Evolutionary conservation across 2,888 invertebrate species (phyloP), one percentile per base, ranked within the genome.

Genomic region (Stenotaenia linearis): DNA sequence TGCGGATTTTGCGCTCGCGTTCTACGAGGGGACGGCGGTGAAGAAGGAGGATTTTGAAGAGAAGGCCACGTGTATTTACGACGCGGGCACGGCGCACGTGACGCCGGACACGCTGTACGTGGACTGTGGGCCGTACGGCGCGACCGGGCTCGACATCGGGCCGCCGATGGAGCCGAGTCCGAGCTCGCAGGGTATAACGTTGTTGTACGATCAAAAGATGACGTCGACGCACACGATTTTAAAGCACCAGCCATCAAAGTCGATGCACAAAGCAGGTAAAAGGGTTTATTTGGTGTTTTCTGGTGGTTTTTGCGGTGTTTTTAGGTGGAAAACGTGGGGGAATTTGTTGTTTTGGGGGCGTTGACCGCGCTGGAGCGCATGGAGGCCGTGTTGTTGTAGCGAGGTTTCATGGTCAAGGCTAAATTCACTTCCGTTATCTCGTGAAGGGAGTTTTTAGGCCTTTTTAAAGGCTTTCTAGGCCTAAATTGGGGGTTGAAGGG

Each of bases 1-100:
- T 85, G 90, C 91, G 82, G 92, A 93, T 86, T 93, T 93, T 87
- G 92, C 93, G 87, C 89, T 93, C 85, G 90, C 92, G 86, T 93
- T 93, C 88, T 93, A 93, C 88, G 92, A 93, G 45, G 78, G 82
- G 23, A 81, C 82, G 23, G 79, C 82, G 40, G 81, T 86, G 4
- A 79, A 78, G 35, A 81, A 81, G 74, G 81, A 81, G 30, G 80
- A 81, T 30, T 81, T 78, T 45, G 81, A 81, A 15, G 80, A 80
- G 12, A 81, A 77, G 40, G 78, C 79, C 18, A 56, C 79, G 25
- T 77, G 74, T 25, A 78, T 78, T 40, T 77, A 77, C 32, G 75
- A 76, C n/a, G 40, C 74, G 56, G 74, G 30, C 4, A 78, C 79
- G 15, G 50, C 78, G 15, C 79, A 80, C 35, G 76, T 81, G 75